Conservation (phyloP, 2,113 vertebrate species). For the Ovibos moschatus region DNA sequence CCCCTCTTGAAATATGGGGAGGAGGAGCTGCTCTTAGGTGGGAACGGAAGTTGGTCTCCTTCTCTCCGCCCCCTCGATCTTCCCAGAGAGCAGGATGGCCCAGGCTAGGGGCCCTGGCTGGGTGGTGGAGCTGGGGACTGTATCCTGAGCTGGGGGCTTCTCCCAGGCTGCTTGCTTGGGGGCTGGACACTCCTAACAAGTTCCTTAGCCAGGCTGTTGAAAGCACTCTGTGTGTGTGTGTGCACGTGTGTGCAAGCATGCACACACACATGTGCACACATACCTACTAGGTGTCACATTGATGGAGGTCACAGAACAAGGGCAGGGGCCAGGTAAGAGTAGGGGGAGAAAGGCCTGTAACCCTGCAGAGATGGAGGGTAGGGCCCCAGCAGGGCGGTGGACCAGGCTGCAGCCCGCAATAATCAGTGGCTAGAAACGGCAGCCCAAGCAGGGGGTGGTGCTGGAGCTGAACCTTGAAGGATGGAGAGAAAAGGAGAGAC, state of each 20-base stretch:
- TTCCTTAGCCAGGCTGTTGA: background rate
- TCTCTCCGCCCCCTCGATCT: background rate
- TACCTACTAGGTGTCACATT: background rate
- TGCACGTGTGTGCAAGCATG: background rate
- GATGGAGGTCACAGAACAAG: background rate
- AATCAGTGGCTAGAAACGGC: background rate
- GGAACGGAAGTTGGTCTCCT: slow-evolving; percentile 67
- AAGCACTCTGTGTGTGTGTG: too few relatives aligned
- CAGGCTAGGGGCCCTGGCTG: background rate
- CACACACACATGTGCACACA: fast-evolving
- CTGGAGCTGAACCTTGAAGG: background rate
- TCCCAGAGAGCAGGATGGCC: slow-evolving; percentile 37
- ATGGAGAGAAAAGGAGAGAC: background rate
- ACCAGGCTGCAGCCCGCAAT: background rate
- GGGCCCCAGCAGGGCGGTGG: background rate
- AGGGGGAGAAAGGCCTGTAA: background rate
- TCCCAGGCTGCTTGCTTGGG: background rate
- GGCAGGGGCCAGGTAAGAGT: background rate
- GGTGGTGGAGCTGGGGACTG: background rate
- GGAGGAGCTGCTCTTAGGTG: slow-evolving; percentile 51
- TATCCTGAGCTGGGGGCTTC: background rate
- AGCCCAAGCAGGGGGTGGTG: background rate
- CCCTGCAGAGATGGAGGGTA: background rate
- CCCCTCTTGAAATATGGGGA: slow-evolving; percentile 16
- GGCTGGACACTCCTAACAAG: background rate